Evolutionary conservation across 2,797 vertebrate genomes (phyloP).

Genomic region (Pteropus rufus): DNA sequence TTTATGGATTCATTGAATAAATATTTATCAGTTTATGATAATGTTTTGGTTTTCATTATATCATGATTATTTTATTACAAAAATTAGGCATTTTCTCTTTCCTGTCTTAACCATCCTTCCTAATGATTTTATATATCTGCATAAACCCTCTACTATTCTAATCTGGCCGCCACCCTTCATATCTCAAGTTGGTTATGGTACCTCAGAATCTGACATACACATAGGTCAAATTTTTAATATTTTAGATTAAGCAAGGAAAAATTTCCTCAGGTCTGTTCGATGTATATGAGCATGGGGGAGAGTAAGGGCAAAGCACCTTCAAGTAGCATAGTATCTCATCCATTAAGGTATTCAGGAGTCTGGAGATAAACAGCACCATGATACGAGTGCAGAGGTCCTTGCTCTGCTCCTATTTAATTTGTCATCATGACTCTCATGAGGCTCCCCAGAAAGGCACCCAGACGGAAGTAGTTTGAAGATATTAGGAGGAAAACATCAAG

Average conservation of each 20-base stretch:
- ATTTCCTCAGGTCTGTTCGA: not conserved
- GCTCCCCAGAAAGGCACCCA: not conserved
- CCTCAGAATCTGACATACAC: not conserved
- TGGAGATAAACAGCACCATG: not conserved
- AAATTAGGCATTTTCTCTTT: slow-evolving; percentile 44
- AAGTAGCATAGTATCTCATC: not conserved
- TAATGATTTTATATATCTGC: slow-evolving; percentile 19
- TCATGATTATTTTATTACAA: slow-evolving; percentile 58
- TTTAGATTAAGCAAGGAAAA: not conserved
- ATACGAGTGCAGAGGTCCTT: not conserved
- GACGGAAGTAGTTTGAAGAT: not conserved
- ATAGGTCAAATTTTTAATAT: not conserved
- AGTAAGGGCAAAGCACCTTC: not conserved
- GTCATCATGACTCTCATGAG: not conserved
- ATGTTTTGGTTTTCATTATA: slow-evolving; percentile 57
- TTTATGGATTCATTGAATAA: slow-evolving; percentile 63
- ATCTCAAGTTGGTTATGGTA: not conserved
- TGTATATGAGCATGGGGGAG: not conserved
- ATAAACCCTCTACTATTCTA: slow-evolving; percentile 7
- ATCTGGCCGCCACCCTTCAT: not conserved
- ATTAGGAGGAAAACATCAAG: not conserved
- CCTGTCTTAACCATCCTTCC: slow-evolving; percentile 19
- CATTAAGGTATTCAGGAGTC: not conserved
- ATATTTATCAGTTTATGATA: slow-evolving; percentile 66
- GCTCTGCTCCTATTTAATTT: not conserved